Conservation (phyloP, 2,797 vertebrate species). For the Danio aesculapii region DNA sequence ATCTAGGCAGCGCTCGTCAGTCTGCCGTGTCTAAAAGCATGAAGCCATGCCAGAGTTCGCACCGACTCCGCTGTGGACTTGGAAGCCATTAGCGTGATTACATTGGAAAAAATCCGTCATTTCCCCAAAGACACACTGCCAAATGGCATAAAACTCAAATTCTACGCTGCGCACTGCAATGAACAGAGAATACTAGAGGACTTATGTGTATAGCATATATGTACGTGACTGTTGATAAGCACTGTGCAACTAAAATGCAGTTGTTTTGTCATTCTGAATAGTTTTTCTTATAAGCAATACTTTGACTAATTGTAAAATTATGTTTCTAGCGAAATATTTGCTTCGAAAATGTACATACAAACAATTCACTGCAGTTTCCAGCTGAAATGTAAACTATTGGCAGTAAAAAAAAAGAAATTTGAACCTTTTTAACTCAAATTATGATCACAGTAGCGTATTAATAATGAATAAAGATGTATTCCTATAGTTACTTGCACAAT, state of each 20-base stretch:
- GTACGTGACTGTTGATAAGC: neutral
- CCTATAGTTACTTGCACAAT: too few relatives aligned
- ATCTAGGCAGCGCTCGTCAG: constrained; percentile 51
- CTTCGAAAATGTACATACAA: neutral
- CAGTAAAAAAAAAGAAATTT: neutral
- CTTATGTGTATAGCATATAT: constrained; percentile 16
- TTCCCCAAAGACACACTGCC: constrained; percentile 42
- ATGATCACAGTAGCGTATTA: neutral
- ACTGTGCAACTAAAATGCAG: neutral
- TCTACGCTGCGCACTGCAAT: constrained; percentile 4
- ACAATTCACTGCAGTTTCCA: neutral
- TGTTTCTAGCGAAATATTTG: neutral
- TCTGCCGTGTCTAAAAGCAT: constrained; percentile 44
- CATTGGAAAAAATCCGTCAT: constrained; percentile 41
- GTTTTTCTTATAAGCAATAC: neutral
- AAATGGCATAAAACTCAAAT: constrained; percentile 40
- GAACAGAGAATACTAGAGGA: constrained; percentile 15
- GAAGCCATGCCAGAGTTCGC: constrained; percentile 48
- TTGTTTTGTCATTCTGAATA: constrained; percentile 2
- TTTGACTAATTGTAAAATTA: neutral
- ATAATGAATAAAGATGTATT: neutral
- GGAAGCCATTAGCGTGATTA: constrained; percentile 55
- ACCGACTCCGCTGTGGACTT: constrained; percentile 40
- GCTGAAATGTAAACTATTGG: neutral
- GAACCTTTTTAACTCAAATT: neutral